A percentile compares a stretch with the other conserved stretches of the same genome.
Evolutionary conservation across 1,140 invertebrate species (phyloP).

Genomic region (Coptotermes formosanus): DNA sequence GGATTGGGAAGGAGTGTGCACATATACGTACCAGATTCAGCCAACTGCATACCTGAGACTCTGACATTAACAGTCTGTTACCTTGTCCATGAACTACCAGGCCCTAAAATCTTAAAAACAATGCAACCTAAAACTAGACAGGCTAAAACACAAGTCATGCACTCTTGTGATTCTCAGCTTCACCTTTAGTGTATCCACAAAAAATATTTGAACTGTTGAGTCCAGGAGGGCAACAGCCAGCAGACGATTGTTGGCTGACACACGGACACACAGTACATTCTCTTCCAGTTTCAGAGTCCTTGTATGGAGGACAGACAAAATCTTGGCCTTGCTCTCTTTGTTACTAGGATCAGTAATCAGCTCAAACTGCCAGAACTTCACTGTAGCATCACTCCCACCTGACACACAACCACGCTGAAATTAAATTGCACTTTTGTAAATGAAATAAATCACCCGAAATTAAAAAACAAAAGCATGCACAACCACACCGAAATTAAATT

Average conservation of each 20-base stretch:
- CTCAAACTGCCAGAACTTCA: conserved; percentile 95
- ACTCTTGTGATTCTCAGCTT: conserved; percentile 21
- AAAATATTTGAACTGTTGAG: conserved; percentile 94
- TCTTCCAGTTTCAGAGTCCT: conserved; percentile 86
- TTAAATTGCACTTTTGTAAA: background rate
- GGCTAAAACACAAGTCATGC: too few relatives aligned
- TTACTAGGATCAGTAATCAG: conserved; percentile 66
- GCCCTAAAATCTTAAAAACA: too few relatives aligned
- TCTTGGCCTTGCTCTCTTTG: conserved; percentile 60
- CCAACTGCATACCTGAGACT: too few relatives aligned
- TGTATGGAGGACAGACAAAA: conserved; percentile 76
- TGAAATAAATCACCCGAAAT: too few relatives aligned
- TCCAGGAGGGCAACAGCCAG: conserved; percentile 89
- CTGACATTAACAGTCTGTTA: too few relatives aligned
- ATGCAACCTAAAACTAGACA: too few relatives aligned
- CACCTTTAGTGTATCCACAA: conserved; percentile 90
- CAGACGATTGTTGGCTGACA: conserved; percentile 84
- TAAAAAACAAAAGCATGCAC: too few relatives aligned
- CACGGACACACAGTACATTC: conserved; percentile 74
- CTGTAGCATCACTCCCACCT: conserved; percentile 83
- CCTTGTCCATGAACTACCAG: too few relatives aligned
- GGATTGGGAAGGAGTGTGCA: too few relatives aligned
- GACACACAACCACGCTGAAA: conserved; percentile 74
- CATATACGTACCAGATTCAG: too few relatives aligned
- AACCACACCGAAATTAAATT: conserved; percentile 50